Evolutionary conservation across 2,797 vertebrate genomes (phyloP).

Genomic region (Momotus momota): DNA sequence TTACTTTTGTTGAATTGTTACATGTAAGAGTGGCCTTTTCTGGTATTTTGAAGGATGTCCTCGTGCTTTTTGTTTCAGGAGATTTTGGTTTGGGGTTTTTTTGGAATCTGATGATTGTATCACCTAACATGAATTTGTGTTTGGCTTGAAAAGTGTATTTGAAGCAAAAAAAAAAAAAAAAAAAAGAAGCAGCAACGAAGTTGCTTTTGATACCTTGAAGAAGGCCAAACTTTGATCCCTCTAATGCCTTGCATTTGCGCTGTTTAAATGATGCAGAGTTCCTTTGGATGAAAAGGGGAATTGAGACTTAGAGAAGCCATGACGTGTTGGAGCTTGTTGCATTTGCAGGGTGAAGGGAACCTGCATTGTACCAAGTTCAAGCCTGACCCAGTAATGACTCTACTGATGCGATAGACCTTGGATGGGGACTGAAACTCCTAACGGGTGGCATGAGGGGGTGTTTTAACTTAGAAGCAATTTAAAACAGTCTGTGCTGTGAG

Average conservation of each 20-base stretch:
- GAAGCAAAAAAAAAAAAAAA: background rate
- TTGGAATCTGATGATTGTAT: background rate
- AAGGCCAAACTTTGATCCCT: background rate
- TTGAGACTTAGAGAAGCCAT: too few species aligned
- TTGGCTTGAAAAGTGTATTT: background rate
- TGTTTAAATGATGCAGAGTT: background rate
- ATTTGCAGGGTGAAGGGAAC: background rate
- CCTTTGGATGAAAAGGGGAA: too few species aligned
- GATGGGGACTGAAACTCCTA: background rate
- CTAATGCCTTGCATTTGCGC: background rate
- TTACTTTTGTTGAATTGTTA: background rate
- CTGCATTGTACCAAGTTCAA: background rate
- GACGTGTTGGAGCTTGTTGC: background rate
- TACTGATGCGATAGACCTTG: background rate
- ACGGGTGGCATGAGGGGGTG: background rate
- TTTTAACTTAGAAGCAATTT: background rate
- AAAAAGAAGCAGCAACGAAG: background rate
- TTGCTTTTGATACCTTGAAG: background rate
- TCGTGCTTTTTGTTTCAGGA: background rate
- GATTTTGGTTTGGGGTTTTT: background rate
- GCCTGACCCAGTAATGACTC: background rate
- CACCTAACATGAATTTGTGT: background rate
- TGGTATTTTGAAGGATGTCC: background rate
- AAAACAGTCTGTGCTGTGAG: background rate
- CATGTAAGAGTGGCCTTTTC: background rate